Evolutionary conservation across 2,888 invertebrate genomes (phyloP), one percentile per base, ranked within the genome.

Genomic region (Tiliacea citrago): DNA sequence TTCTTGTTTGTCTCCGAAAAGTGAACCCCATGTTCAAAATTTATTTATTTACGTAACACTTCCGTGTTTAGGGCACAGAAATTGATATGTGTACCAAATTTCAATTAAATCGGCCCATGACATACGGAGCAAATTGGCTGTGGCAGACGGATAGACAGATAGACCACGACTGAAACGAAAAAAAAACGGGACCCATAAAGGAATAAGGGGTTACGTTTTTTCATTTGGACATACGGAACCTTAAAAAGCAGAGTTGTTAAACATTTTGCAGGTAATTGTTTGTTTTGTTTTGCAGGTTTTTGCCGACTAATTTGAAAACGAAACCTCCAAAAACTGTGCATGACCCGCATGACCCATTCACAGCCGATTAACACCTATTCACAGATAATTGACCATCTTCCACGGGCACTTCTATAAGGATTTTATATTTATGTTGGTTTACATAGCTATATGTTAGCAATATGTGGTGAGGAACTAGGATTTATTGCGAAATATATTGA

Each of bases 401-500:
- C 45, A 29, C 8, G 18, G 12, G 4, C 13, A 18, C 55, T 58
- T 49, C 12, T n/a, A 55, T 13, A 13, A 10, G 21, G 13, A 62
- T 82, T 82, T 79, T 71, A 82, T 70, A 3, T 29, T n/a, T n/a
- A n/a, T 66, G 39, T 18, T 67, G 12, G 16, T 70, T 65, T 24
- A 42, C 58, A 72, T 62, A 65, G 13, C n/a, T 70, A 73, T 73
- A 60, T 60, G 62, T 62, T 21, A 63, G 62, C 49, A 45, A 84
- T 84, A 61, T 42, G 7, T 8, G 35, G 39, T 24, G 35, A 7
- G 21, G 55, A 62, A 78, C 60, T 53, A 18, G 39, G 79, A 79
- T 79, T 76, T 79, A 76, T 79, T 76, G 55, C 72, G 35, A 55
- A 71, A 76, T 55, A 29, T 88, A 90, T 89, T 87, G 88, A 71